A percentile compares a stretch with the other conserved stretches of the same genome.
phyloP scores from a whole-genome alignment of 2,113 vertebrate genomes.

The Grus americana region DNA sequence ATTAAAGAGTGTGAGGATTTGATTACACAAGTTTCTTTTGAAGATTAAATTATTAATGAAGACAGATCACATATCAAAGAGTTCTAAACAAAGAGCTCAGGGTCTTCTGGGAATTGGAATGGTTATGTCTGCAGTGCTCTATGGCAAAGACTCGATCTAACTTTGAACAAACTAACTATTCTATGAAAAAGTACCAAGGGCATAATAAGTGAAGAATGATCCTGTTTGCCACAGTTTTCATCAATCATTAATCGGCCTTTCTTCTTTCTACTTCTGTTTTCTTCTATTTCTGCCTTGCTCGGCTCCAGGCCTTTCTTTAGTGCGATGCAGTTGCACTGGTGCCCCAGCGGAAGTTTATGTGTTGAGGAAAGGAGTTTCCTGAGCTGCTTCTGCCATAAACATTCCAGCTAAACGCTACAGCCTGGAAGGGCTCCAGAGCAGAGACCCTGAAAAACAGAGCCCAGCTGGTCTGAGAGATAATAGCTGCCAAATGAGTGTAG shows the following conservation, averaged over 20 bases:
- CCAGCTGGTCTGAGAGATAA: slow-evolving; percentile 50
- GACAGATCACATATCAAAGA: neutral
- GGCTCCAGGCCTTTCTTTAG: neutral
- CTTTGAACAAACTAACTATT: neutral
- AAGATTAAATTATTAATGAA: neutral
- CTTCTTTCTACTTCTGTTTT: neutral
- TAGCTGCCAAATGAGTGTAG: neutral
- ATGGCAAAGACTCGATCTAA: neutral
- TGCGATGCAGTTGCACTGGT: neutral
- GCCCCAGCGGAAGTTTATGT: neutral
- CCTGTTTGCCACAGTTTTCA: neutral
- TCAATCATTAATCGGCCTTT: neutral
- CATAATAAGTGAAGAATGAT: neutral
- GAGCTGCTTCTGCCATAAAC: neutral
- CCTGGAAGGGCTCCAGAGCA: slow-evolving; percentile 21
- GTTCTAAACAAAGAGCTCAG: neutral
- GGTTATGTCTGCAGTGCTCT: neutral
- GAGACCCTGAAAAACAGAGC: slow-evolving; percentile 44
- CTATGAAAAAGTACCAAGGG: neutral
- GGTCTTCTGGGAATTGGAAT: neutral
- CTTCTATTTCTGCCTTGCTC: neutral
- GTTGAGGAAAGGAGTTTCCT: neutral
- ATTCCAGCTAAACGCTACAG: neutral
- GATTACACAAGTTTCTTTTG: neutral
- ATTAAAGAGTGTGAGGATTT: neutral